Conservation (phyloP, 2,797 vertebrate species). For the Eulemur mongoz region DNA sequence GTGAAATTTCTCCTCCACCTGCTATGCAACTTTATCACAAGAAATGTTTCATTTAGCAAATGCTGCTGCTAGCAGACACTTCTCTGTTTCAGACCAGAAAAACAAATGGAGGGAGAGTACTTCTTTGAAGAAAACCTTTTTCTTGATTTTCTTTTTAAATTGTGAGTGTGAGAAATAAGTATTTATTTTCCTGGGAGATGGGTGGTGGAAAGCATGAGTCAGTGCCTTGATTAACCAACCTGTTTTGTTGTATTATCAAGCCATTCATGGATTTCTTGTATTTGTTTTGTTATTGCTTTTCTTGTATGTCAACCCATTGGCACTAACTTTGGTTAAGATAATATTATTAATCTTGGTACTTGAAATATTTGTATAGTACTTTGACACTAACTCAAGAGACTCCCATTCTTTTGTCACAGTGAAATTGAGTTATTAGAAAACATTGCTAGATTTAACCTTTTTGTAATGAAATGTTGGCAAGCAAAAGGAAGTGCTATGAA, state of each 20-base stretch:
- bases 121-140: conserved; percentile 68
- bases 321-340: conserved; percentile 37
- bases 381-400: background rate
- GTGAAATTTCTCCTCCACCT: conserved; percentile 68
- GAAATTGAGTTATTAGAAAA: background rate
- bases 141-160: conserved; percentile 76
- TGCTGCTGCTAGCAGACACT: conserved; percentile 58
- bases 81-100: conserved; percentile 70
- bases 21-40: conserved; percentile 68
- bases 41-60: conserved; percentile 76
- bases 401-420: background rate
- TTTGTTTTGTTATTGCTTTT: background rate
- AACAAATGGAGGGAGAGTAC: conserved; percentile 58
- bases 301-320: background rate
- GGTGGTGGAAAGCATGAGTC: conserved; percentile 29
- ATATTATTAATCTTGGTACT: background rate
- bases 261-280: background rate
- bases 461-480: conserved; percentile 11
- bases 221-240: conserved; percentile 27
- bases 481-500: background rate
- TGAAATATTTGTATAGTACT: conserved; percentile 38
- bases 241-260: conserved; percentile 17
- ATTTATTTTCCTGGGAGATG: conserved; percentile 29
- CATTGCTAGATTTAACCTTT: background rate
- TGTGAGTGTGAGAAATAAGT: conserved; percentile 64